Conservation (phyloP, 2,797 vertebrate genomes). For the Amblyraja radiata region DNA sequence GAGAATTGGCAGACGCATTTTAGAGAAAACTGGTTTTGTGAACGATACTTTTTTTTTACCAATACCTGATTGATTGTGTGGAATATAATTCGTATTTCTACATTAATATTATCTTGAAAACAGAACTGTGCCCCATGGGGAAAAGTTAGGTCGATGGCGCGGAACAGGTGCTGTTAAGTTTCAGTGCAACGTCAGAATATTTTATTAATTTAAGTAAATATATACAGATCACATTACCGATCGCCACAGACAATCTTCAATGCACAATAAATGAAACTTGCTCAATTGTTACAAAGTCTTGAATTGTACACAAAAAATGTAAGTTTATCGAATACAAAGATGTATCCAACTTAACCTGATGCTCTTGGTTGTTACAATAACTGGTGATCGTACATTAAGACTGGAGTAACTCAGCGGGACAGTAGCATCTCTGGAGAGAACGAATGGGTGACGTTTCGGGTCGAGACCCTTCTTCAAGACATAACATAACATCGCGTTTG, state of each 20-base stretch:
- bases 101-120: neutral
- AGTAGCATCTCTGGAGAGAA: no score
- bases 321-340: neutral
- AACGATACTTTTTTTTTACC: neutral
- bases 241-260: neutral
- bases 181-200: neutral
- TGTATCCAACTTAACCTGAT: neutral
- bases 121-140: neutral
- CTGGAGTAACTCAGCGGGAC: no score
- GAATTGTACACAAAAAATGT: neutral
- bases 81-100: neutral
- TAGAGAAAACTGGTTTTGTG: neutral
- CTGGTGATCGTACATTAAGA: neutral
- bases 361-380: no score
- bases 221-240: neutral
- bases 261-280: neutral
- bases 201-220: slow-evolving; percentile 4
- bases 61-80: neutral
- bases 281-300: neutral
- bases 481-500: no score
- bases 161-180: neutral
- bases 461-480: neutral
- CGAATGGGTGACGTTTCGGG: no score
- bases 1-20: neutral
- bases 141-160: neutral